Conservation (phyloP, 2,797 vertebrate species). For the Amblyraja radiata region DNA sequence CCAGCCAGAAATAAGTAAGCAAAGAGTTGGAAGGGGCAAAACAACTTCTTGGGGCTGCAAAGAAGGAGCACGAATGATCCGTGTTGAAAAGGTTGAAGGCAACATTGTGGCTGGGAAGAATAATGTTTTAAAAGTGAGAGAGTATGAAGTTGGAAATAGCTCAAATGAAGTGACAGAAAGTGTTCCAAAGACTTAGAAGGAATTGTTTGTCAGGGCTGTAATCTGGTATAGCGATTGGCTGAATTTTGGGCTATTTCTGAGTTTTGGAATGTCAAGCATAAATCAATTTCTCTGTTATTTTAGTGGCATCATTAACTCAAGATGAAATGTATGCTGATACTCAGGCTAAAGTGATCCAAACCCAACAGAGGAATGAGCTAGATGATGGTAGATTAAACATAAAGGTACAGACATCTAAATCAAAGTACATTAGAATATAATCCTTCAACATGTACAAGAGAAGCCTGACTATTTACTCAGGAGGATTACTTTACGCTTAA, state of each 20-base stretch:
- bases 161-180: not conserved
- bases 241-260: not conserved
- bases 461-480: not conserved
- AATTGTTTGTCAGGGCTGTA: not conserved
- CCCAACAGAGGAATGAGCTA: not conserved
- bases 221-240: not conserved
- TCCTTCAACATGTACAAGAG: not conserved
- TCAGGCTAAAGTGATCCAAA: not conserved
- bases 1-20: not conserved
- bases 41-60: not conserved
- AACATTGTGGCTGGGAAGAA: not conserved
- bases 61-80: not conserved
- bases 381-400: not conserved
- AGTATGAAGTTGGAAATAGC: not conserved
- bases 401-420: not conserved
- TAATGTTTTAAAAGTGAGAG: not conserved
- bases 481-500: not conserved
- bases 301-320: not conserved
- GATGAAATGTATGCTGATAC: not conserved
- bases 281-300: not conserved
- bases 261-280: not conserved
- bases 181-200: not conserved
- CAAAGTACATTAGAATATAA: not conserved
- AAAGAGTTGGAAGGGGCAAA: not conserved
- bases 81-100: not conserved